Evolutionary conservation across 2,113 vertebrate species (phyloP).

Genomic region (Tamias sibiricus): DNA sequence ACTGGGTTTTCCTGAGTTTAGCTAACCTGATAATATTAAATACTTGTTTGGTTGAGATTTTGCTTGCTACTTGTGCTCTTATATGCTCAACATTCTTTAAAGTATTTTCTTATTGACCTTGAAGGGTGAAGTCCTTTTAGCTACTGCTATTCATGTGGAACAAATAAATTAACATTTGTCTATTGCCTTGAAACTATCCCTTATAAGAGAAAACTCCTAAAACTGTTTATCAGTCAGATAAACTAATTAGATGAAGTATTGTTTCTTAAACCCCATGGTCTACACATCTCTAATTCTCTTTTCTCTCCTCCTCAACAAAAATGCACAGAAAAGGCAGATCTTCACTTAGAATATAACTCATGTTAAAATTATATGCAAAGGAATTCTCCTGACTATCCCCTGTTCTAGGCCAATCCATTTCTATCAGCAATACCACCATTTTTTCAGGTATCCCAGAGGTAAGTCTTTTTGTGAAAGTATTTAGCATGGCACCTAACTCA

Average conservation of each 20-base stretch:
- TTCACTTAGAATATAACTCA: neutral
- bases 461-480: neutral
- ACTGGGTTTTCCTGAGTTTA: neutral
- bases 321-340: neutral
- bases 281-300: neutral
- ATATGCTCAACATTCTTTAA: neutral
- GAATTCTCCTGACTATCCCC: neutral
- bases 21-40: neutral
- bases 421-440: neutral
- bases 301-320: conserved; percentile 1
- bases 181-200: neutral
- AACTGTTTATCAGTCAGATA: neutral
- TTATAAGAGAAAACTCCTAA: conserved; percentile 11
- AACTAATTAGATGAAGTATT: neutral
- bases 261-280: neutral
- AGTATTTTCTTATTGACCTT: conserved; percentile 23
- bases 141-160: neutral
- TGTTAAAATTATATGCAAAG: neutral
- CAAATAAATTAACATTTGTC: conserved; percentile 2
- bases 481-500: neutral
- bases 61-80: neutral
- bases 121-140: neutral
- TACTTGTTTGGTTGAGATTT: neutral
- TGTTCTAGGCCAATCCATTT: neutral
- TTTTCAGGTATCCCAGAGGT: neutral